Conservation (phyloP, 2,113 vertebrate genomes). For the Damaliscus lunatus region DNA sequence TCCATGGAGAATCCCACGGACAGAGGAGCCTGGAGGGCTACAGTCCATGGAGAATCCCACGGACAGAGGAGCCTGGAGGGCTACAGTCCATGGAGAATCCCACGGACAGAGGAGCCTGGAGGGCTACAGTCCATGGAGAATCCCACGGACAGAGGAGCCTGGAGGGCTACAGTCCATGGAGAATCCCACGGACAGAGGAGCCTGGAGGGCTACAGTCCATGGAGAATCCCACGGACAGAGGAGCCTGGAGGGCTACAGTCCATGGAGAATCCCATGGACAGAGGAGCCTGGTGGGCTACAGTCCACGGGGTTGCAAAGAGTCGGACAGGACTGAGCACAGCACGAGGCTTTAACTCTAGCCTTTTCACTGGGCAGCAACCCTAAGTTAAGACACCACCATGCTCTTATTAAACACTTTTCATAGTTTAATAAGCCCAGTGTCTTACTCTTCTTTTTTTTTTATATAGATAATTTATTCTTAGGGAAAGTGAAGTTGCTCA, state of each 20-base stretch:
- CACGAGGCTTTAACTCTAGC: background rate
- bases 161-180: too few relatives aligned
- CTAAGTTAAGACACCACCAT: accelerated
- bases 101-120: background rate
- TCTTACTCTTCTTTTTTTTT: background rate
- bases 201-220: background rate
- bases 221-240: background rate
- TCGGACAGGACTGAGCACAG: background rate
- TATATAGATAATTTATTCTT: background rate
- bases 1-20: background rate
- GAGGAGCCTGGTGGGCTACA: background rate
- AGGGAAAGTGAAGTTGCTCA: background rate
- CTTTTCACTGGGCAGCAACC: background rate
- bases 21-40: too few relatives aligned
- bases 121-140: too few relatives aligned
- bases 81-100: background rate
- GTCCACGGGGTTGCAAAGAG: background rate
- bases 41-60: background rate
- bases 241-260: too few relatives aligned
- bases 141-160: background rate
- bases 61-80: too few relatives aligned
- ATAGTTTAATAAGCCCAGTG: background rate
- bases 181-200: background rate
- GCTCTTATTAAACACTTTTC: background rate
- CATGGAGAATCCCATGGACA: background rate